Conservation (phyloP, 2,888 invertebrate genomes). For the Ctena decussata region DNA sequence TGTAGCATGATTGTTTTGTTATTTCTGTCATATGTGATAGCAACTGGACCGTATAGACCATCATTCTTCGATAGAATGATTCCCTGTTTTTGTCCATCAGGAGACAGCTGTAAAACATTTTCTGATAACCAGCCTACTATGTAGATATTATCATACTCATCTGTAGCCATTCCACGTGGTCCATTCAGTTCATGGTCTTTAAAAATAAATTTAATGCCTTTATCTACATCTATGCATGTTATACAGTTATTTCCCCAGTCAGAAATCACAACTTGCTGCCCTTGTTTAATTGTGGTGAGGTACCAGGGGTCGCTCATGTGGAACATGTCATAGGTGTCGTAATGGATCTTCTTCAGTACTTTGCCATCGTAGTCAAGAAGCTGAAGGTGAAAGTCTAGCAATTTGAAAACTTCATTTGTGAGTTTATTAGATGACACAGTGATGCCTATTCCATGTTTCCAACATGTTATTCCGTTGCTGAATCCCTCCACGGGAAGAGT, state of each 20-base stretch:
- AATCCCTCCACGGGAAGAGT: background rate
- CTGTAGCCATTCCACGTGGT: background rate
- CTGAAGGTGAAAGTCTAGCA: background rate
- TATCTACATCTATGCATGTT: background rate
- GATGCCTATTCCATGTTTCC: slow-evolving; percentile 1
- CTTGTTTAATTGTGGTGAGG: background rate
- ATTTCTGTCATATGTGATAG: background rate
- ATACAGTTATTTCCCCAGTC: slow-evolving; percentile 5
- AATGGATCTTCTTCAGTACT: background rate
- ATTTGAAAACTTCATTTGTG: background rate
- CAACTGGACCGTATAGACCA: background rate
- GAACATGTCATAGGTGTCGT: background rate
- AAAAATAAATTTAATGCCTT: background rate
- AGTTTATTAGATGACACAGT: background rate
- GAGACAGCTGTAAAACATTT: background rate
- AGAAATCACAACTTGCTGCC: background rate
- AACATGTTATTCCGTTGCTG: slow-evolving; percentile 2
- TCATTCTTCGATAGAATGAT: background rate
- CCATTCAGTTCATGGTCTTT: background rate
- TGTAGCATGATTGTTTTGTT: background rate
- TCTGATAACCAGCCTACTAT: background rate
- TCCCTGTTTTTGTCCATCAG: background rate
- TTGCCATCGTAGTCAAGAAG: background rate
- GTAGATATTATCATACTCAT: background rate
- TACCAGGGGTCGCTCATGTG: slow-evolving; percentile 5